Base-by-base conservation (phyloP, 2,113 vertebrate genomes). In the Lophotis ruficrista region DNA sequence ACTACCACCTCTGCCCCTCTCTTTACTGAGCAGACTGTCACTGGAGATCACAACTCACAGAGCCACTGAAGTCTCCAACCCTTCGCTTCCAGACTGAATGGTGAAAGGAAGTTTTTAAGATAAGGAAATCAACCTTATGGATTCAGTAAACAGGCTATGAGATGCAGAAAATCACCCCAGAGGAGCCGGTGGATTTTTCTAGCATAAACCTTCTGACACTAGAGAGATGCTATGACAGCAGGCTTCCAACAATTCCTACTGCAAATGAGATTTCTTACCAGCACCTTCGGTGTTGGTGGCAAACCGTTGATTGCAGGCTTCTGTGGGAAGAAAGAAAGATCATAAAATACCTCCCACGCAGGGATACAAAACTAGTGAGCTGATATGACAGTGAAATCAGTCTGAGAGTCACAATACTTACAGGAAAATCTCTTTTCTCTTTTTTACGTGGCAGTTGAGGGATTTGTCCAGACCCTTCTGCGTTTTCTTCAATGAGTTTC, bases 251-350 rank as follows among this genome's bases (percentile, higher is more conserved):
- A 68, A 48, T n/a, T 65, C 51, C 51, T 35, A 64, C 83, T 20
- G 56, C 77, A 66, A 58, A 37, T 4, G 87, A 95, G 62, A 75
- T 70, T 88, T 96, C 99, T 99, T 98, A 99, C 99, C 99, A 99
- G 98, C 21, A 99, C 99, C 99, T 99, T 99, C 0, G 99, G 99
- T 19, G 99, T 99, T 10, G 99, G 99, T 23, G 99, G 99, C 53
- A 99, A 98, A 72, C 99, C 99, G 83, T 99, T 99, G 98, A 99
- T 99, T 2, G 98, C 98, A 83, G 99, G 98, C 98, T 99, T 99
- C 99, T 99, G 94, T 73, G 48, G 83, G 65, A 70, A 95, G 66
- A 96, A 82, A 91, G 47, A 70, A 14, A 84, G 25, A 50, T 76
- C 78, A 83, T 97, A 16, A 93, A 91, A 69, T 7, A 60, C 22